These are phyloP conservation scores for Acanthosepion esculentum DNA, from an alignment of 2,888 invertebrate species.

Conservation along the genomic window DNA sequence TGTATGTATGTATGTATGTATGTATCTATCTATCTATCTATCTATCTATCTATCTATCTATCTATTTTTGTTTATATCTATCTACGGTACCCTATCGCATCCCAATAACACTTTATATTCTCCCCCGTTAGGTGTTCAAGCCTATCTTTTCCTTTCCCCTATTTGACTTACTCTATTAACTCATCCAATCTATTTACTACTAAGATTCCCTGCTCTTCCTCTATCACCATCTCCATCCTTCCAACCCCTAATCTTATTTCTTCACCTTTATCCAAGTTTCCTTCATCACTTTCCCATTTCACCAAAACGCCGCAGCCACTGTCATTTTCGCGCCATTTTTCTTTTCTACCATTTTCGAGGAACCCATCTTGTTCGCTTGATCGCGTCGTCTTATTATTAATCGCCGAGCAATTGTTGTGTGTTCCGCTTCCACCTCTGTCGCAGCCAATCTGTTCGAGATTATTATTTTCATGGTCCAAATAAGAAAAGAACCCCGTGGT, in stretches of 20 bases:
- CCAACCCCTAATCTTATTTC: neutral
- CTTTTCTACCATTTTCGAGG: neutral
- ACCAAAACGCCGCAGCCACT: neutral
- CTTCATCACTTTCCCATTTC: neutral
- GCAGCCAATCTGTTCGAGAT: conserved; percentile 17
- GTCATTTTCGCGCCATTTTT: neutral
- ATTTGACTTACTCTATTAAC: neutral
- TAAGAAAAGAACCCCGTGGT: neutral
- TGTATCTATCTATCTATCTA: neutral
- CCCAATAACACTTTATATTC: neutral
- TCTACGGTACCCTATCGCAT: neutral
- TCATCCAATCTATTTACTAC: neutral
- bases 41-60: too few species aligned
- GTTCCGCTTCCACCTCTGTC: neutral
- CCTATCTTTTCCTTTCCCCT: neutral
- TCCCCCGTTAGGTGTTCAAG: neutral
- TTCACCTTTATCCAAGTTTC: neutral
- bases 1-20: neutral
- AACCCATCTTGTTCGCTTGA: conserved; percentile 8
- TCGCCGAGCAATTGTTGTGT: neutral
- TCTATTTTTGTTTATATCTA: too few species aligned
- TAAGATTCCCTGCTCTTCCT: neutral
- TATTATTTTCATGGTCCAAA: conserved; percentile 33
- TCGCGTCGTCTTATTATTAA: neutral
- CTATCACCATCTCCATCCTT: neutral